Percentiles rank a stretch among this genome's conserved stretches.
phyloP scores from a whole-genome alignment of 1,140 invertebrate genomes.

The Stenopsyche tienmushanensis region DNA sequence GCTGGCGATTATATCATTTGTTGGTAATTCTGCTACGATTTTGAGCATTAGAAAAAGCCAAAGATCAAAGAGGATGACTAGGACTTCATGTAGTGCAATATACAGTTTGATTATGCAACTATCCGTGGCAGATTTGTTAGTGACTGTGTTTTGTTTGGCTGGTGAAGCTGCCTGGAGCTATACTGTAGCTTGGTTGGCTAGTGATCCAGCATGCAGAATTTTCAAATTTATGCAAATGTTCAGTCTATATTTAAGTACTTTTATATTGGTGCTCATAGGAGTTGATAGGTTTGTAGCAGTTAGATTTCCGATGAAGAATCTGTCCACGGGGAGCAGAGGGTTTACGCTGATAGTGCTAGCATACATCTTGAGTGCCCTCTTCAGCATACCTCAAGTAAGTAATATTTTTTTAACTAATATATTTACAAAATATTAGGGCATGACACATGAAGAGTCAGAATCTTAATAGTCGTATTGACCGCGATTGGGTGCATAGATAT shows the following conservation, averaged over 20 bases:
- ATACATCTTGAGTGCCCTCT: slow-evolving; percentile 68
- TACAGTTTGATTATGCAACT: slow-evolving; percentile 77
- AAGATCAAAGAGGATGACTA: slow-evolving; percentile 52
- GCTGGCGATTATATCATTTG: slow-evolving; percentile 69
- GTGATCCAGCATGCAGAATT: slow-evolving; percentile 74
- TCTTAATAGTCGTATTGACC: no score
- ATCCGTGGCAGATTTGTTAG: slow-evolving; percentile 73
- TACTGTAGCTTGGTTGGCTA: slow-evolving; percentile 78
- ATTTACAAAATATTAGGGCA: background rate
- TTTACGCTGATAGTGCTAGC: slow-evolving; percentile 62
- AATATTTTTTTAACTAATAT: background rate
- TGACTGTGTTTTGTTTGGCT: slow-evolving; percentile 77
- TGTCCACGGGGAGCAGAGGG: slow-evolving; percentile 67
- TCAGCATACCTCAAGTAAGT: slow-evolving; percentile 80
- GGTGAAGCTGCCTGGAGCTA: slow-evolving; percentile 79
- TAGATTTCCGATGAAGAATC: slow-evolving; percentile 75
- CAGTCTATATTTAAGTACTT: slow-evolving; percentile 78
- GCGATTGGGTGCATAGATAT: no score
- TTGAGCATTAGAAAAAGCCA: slow-evolving; percentile 65
- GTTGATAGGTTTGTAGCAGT: slow-evolving; percentile 80
- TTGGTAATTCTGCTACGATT: slow-evolving; percentile 74
- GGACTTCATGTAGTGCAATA: slow-evolving; percentile 67
- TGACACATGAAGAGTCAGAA: no score
- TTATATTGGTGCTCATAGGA: slow-evolving; percentile 78
- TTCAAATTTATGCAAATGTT: slow-evolving; percentile 84